Evolutionary conservation across 1,140 invertebrate genomes (phyloP).

Genomic region (Temnothorax longispinosus): DNA sequence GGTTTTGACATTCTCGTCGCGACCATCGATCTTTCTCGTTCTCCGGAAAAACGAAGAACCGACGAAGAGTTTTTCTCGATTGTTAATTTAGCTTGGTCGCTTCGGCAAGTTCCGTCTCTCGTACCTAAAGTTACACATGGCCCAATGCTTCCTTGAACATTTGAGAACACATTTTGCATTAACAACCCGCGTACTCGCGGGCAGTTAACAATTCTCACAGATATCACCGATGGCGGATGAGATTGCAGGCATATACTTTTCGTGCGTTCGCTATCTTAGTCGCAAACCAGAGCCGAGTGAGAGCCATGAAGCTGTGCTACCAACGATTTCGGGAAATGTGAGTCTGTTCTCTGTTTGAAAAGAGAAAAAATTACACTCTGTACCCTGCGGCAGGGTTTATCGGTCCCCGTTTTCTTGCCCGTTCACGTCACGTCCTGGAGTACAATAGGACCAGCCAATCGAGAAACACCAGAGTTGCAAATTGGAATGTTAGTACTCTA

Average conservation of each 20-base stretch:
- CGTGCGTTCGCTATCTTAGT: conserved; percentile 20
- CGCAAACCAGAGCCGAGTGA: neutral
- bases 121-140: neutral
- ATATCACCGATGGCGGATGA: conserved; percentile 6
- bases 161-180: conserved; percentile 6
- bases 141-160: neutral
- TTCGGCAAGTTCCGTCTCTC: neutral
- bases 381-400: neutral
- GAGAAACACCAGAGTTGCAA: conserved; percentile 4
- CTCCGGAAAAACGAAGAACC: neutral
- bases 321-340: conserved; percentile 2
- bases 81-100: neutral
- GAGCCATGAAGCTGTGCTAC: neutral
- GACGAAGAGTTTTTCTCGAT: neutral
- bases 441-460: conserved; percentile 8
- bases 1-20: neutral
- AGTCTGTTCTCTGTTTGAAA: neutral
- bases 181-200: neutral
- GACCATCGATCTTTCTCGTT: conserved; percentile 1
- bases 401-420: neutral
- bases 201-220: conserved; percentile 27
- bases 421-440: neutral
- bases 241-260: conserved; percentile 39
- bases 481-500: conserved; percentile 34
- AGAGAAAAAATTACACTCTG: neutral